Conservation (phyloP, 2,888 invertebrate genomes). For the Gandaritis pyraliata region DNA sequence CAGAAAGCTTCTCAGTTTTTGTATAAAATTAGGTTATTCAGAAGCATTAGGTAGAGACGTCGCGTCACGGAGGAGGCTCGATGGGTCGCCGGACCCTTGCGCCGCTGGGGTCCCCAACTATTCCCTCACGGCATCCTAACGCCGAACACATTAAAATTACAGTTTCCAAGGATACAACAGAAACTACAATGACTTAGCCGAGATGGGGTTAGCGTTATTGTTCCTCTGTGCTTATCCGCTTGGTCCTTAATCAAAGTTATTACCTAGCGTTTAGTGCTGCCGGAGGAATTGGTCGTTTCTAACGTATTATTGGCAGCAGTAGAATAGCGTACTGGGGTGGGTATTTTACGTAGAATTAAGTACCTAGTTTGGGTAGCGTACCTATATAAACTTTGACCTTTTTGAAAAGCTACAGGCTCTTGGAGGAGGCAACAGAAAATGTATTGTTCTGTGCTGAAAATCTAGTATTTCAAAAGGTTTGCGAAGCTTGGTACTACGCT, state of each 20-base stretch:
- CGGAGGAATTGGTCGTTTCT: conserved; percentile 58
- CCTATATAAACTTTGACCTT: no score
- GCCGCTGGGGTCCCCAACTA: conserved; percentile 61
- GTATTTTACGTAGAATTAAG: conserved; percentile 27
- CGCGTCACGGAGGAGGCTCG: conserved; percentile 40
- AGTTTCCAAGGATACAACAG: conserved; percentile 76
- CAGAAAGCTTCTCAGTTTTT: neutral
- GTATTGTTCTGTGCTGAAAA: no score
- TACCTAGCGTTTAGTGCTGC: conserved; percentile 63
- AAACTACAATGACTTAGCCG: conserved; percentile 72
- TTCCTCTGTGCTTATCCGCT: conserved; percentile 72
- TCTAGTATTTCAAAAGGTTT: no score
- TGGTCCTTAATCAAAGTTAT: conserved; percentile 79
- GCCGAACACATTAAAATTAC: conserved; percentile 79
- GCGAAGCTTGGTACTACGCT: no score
- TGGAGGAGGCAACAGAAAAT: no score
- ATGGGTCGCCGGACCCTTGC: conserved; percentile 44
- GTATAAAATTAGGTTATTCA: conserved; percentile 28
- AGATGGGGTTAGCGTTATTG: conserved; percentile 76
- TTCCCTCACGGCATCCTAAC: conserved; percentile 62
- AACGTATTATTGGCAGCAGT: conserved; percentile 51
- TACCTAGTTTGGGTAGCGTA: neutral
- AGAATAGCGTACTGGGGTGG: conserved; percentile 34
- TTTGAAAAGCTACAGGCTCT: no score
- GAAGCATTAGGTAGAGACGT: conserved; percentile 54